Conservation (phyloP, 2,888 invertebrate genomes). For the Stenichneumon culpator region DNA sequence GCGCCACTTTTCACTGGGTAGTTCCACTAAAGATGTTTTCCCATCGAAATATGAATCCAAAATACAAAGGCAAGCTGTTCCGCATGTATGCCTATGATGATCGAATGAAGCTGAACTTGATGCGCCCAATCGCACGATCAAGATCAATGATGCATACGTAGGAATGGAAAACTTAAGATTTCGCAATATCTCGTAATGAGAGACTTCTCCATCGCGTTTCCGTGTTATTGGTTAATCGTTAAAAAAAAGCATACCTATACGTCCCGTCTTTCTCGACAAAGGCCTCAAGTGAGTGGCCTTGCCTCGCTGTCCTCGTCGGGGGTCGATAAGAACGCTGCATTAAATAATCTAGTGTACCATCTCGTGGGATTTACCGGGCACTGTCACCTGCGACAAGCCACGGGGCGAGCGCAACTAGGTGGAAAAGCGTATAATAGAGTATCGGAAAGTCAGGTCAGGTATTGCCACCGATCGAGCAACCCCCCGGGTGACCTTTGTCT, state of each 20-base stretch:
- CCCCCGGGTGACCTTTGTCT: slow-evolving; percentile 61
- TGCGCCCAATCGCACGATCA: neutral
- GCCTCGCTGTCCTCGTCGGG: slow-evolving; percentile 69
- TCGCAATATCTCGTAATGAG: slow-evolving; percentile 54
- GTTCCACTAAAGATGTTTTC: neutral
- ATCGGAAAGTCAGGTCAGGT: slow-evolving; percentile 10
- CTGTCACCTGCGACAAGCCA: slow-evolving; percentile 67
- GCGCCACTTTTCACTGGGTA: no score
- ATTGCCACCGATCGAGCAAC: slow-evolving; percentile 41
- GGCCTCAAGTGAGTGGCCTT: slow-evolving; percentile 67
- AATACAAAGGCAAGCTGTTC: neutral
- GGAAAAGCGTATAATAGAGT: slow-evolving; percentile 22
- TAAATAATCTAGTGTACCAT: slow-evolving; percentile 78
- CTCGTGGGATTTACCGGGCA: slow-evolving; percentile 75
- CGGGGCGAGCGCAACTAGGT: neutral
- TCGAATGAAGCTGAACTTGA: neutral
- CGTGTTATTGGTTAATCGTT: slow-evolving; percentile 7
- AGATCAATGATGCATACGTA: neutral
- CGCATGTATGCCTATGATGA: neutral
- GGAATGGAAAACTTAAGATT: slow-evolving; percentile 34
- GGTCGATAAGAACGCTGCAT: slow-evolving; percentile 74
- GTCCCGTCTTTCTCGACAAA: slow-evolving; percentile 33
- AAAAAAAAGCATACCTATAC: slow-evolving; percentile 1
- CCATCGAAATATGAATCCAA: neutral
- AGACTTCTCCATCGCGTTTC: slow-evolving; percentile 35